These are phyloP conservation scores for Choristoneura rosaceana DNA, from an alignment of 2,888 invertebrate species.

Conservation along the genomic window DNA sequence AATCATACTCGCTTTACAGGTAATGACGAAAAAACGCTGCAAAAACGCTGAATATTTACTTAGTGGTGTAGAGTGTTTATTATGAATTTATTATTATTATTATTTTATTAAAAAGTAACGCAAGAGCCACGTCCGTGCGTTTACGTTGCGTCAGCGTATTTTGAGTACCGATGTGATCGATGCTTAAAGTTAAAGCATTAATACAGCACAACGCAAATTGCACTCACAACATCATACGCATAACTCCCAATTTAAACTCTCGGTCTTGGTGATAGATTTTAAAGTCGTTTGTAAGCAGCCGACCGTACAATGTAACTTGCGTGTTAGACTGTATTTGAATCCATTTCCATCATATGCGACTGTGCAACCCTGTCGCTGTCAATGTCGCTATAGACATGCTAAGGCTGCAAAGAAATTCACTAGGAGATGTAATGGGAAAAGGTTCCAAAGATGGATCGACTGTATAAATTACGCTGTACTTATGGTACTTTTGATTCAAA, in stretches of 20 bases:
- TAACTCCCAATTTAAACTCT: not conserved
- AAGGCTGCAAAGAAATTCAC: not conserved
- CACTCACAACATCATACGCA: not conserved
- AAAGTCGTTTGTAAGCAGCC: not conserved
- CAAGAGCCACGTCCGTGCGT: too few species aligned
- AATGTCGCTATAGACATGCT: not conserved
- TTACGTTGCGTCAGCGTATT: too few species aligned
- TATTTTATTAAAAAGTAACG: too few species aligned
- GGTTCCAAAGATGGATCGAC: not conserved
- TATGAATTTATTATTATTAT: too few species aligned
- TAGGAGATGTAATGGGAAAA: not conserved
- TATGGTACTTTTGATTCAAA: constrained; percentile 31
- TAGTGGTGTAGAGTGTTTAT: too few species aligned
- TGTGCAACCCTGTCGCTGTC: not conserved
- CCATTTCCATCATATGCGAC: not conserved
- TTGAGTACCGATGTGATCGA: too few species aligned
- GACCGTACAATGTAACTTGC: not conserved
- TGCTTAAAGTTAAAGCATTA: too few species aligned
- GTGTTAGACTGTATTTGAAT: not conserved
- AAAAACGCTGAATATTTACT: too few species aligned
- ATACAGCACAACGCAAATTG: constrained; percentile 17
- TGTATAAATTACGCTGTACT: not conserved
- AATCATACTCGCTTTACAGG: too few species aligned
- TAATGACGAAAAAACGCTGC: too few species aligned
- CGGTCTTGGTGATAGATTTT: not conserved